Evolutionary conservation across 2,888 invertebrate genomes (phyloP).

Genomic region (Rhodophaea formosa): DNA sequence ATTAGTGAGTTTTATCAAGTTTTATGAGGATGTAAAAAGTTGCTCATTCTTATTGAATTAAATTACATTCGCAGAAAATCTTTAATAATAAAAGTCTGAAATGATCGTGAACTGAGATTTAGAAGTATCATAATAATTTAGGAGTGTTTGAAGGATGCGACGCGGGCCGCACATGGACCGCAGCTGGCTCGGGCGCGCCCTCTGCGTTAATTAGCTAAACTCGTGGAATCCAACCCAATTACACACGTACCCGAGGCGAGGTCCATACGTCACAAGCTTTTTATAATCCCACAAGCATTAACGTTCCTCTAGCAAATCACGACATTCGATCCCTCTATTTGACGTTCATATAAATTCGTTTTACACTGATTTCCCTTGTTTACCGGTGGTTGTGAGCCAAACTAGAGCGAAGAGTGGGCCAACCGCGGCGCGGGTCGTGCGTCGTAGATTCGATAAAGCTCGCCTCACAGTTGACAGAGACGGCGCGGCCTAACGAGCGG

Average conservation of each 20-base stretch:
- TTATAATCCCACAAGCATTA: slow-evolving; percentile 20
- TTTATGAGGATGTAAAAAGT: background rate
- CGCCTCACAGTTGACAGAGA: slow-evolving; percentile 79
- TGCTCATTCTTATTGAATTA: too few species aligned
- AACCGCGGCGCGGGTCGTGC: slow-evolving; percentile 76
- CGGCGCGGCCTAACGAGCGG: slow-evolving; percentile 75
- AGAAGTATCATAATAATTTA: background rate
- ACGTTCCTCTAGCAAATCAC: slow-evolving; percentile 20
- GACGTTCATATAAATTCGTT: slow-evolving; percentile 68
- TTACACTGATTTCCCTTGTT: slow-evolving; percentile 77
- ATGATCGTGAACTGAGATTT: background rate
- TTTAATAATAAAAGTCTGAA: too few species aligned
- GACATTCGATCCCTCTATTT: slow-evolving; percentile 50
- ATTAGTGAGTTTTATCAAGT: background rate
- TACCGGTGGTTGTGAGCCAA: slow-evolving; percentile 73
- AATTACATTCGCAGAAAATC: too few species aligned
- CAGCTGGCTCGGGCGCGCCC: slow-evolving; percentile 56
- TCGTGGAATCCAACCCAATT: slow-evolving; percentile 66
- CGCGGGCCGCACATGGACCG: slow-evolving; percentile 54
- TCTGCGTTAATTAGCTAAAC: slow-evolving; percentile 67
- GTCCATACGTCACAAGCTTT: slow-evolving; percentile 26
- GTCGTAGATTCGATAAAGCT: slow-evolving; percentile 81
- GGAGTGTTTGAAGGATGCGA: slow-evolving; percentile 4
- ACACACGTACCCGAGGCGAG: slow-evolving; percentile 33
- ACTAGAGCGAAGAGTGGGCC: slow-evolving; percentile 74